Evolutionary conservation across 1,140 invertebrate species (phyloP).

Genomic region (Drosophila novamexicana): DNA sequence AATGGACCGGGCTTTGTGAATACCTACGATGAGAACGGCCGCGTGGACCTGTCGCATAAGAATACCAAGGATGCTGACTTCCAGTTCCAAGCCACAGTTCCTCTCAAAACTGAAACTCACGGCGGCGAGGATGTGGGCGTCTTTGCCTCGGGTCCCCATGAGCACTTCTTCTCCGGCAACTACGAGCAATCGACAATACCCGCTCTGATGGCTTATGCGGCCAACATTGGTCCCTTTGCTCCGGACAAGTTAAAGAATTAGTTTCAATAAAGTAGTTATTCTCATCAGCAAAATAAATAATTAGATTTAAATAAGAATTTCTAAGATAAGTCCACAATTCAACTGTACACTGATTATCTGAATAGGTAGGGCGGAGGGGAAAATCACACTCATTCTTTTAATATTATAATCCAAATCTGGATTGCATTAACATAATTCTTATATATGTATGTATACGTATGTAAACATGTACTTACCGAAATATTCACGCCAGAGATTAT

Average conservation of each 20-base stretch:
- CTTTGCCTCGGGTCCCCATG: slow-evolving; percentile 87
- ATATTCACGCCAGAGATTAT: too few relatives aligned
- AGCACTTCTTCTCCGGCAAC: slow-evolving; percentile 87
- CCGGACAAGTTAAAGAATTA: slow-evolving; percentile 48
- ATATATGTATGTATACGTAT: too few relatives aligned
- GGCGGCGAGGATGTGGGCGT: slow-evolving; percentile 90
- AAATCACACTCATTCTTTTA: too few relatives aligned
- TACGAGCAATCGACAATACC: slow-evolving; percentile 88
- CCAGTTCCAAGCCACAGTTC: slow-evolving; percentile 85
- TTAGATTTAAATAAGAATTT: slow-evolving; percentile 10
- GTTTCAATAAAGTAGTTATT: slow-evolving; percentile 24
- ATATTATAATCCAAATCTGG: too few relatives aligned
- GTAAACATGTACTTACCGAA: too few relatives aligned
- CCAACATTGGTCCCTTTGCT: slow-evolving; percentile 84
- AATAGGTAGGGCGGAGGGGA: too few relatives aligned
- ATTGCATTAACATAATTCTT: too few relatives aligned
- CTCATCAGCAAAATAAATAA: slow-evolving; percentile 9
- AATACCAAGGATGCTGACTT: slow-evolving; percentile 69
- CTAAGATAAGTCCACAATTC: not conserved
- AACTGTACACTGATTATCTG: too few relatives aligned
- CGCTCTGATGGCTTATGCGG: slow-evolving; percentile 87
- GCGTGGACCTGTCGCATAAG: slow-evolving; percentile 55
- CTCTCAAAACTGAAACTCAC: slow-evolving; percentile 87
- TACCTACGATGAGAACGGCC: slow-evolving; percentile 53
- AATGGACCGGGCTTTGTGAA: slow-evolving; percentile 87